phyloP scores from a whole-genome alignment of 2,113 vertebrate species.

The Fulica atra region DNA sequence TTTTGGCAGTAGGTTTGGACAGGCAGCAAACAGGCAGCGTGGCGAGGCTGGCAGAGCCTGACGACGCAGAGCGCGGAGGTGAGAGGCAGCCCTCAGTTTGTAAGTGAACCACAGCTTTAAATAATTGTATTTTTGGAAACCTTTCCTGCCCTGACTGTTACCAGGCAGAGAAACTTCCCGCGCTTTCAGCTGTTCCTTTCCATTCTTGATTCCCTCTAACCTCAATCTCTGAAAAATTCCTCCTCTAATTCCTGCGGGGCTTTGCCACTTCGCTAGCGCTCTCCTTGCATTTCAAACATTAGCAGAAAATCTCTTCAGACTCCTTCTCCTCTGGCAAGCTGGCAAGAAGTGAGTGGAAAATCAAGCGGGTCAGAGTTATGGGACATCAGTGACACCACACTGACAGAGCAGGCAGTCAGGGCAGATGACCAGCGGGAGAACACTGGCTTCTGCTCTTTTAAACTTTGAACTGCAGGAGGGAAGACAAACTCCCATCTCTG shows the following conservation, averaged over 20 bases:
- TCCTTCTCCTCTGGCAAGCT: constrained; percentile 1
- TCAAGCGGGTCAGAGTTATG: neutral
- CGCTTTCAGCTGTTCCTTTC: neutral
- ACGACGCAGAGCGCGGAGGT: neutral
- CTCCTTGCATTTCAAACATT: neutral
- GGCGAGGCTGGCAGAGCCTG: neutral
- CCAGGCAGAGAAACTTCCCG: neutral
- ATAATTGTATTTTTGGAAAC: neutral
- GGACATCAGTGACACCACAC: neutral
- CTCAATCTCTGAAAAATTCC: neutral
- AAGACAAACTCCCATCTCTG: neutral
- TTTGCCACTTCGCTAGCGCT: neutral
- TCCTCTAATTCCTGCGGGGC: neutral
- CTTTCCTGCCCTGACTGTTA: neutral
- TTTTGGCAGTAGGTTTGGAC: neutral
- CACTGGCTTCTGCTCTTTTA: constrained; percentile 59
- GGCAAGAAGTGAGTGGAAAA: constrained; percentile 41
- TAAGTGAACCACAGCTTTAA: neutral
- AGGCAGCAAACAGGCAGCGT: neutral
- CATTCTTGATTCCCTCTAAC: neutral
- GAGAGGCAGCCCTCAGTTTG: neutral
- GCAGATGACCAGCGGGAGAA: neutral
- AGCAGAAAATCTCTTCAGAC: neutral
- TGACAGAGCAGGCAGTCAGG: constrained; percentile 3
- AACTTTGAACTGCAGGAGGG: constrained; percentile 50